Conservation (phyloP, 35 echinoderm and acorn worm genomes). For the Ptychodera flava region DNA sequence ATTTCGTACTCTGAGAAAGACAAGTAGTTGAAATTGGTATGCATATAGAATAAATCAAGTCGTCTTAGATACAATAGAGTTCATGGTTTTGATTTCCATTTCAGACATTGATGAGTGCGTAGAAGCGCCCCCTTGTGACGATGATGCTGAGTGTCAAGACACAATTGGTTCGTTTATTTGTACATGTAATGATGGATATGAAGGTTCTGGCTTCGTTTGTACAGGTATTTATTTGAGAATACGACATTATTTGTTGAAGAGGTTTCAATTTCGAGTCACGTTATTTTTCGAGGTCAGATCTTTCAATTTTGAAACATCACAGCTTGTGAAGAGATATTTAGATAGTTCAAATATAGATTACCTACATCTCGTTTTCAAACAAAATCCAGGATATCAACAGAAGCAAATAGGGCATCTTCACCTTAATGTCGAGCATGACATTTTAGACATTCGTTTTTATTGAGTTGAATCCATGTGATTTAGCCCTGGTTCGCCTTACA, state of each 20-base stretch:
- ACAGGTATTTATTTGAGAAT: not conserved
- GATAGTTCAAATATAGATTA: too few relatives aligned
- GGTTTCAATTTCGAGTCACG: not conserved
- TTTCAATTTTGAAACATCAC: not conserved
- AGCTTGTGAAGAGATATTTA: not conserved
- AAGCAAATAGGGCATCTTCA: too few relatives aligned
- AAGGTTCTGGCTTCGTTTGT: not conserved
- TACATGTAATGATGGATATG: slow-evolving; percentile 2
- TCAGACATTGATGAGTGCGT: slow-evolving; percentile 51
- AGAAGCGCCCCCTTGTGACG: not conserved
- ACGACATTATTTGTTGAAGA: not conserved
- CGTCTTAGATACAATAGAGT: too few relatives aligned
- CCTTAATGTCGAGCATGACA: too few relatives aligned
- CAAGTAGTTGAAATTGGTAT: too few relatives aligned
- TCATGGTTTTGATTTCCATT: slow-evolving; percentile 7
- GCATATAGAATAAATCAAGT: too few relatives aligned
- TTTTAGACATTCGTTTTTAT: too few relatives aligned
- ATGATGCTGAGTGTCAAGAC: not conserved
- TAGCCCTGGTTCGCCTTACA: too few relatives aligned
- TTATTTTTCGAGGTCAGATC: not conserved
- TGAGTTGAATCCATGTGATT: too few relatives aligned
- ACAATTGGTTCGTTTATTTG: not conserved
- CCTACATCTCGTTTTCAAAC: too few relatives aligned
- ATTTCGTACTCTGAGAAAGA: too few relatives aligned
- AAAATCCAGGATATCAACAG: too few relatives aligned